Percentiles rank a stretch among this genome's conserved stretches.
Conservation (phyloP, 2,888 invertebrate genomes). For the Hydrotaea diabolus region DNA sequence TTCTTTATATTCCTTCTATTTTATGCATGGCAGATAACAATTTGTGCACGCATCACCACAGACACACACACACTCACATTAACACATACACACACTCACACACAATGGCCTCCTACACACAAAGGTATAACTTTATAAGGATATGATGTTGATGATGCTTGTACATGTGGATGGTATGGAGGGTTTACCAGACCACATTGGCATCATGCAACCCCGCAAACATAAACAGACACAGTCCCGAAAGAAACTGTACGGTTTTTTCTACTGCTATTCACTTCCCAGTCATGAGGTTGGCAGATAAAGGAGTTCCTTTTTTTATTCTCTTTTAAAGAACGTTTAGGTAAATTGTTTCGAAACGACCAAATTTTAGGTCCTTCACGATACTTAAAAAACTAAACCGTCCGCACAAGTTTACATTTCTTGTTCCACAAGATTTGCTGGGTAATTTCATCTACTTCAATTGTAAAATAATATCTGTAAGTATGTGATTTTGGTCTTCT, state of each 20-base stretch:
- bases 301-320: no score
- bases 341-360: no score
- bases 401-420: no score
- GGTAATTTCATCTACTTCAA: background rate
- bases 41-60: conserved; percentile 10
- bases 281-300: no score
- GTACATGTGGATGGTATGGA: background rate
- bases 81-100: background rate
- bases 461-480: background rate
- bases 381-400: no score
- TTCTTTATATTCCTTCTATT: conserved; percentile 20
- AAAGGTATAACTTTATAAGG: background rate
- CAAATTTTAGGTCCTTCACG: no score
- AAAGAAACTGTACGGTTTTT: no score
- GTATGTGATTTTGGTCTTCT: background rate
- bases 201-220: background rate
- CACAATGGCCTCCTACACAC: no score
- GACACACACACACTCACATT: background rate
- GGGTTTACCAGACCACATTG: background rate
- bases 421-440: background rate
- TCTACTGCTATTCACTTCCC: no score
- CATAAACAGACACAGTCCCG: no score
- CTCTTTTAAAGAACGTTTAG: no score
- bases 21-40: conserved; percentile 42
- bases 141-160: background rate